A percentile compares a stretch with the other conserved stretches of the same genome.
phyloP scores from a whole-genome alignment of 1,140 invertebrate species.

The Drosophila takahashii region DNA sequence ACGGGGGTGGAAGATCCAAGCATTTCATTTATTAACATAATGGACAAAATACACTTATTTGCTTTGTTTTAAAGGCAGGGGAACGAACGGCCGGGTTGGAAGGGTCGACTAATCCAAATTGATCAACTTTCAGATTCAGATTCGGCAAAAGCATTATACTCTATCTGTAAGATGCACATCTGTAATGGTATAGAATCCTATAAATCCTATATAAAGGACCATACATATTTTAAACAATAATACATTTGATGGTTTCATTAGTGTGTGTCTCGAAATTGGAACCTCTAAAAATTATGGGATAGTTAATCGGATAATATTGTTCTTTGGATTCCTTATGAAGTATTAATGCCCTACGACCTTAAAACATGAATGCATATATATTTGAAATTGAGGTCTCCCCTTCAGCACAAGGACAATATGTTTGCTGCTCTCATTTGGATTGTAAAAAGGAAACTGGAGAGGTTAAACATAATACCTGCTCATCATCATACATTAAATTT shows the following conservation, averaged over 20 bases:
- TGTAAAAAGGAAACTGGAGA: background rate
- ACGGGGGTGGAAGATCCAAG: conserved; percentile 10
- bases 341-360: background rate
- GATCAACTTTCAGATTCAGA: conserved; percentile 22
- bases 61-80: conserved; percentile 46
- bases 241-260: conserved; percentile 32
- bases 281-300: background rate
- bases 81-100: background rate
- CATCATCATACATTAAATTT: background rate
- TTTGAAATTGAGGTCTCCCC: too few species aligned
- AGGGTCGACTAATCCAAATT: conserved; percentile 30
- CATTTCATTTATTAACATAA: conserved; percentile 51
- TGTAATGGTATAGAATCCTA: conserved; percentile 49
- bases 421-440: background rate
- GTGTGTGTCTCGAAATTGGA: background rate
- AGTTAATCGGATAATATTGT: too few species aligned
- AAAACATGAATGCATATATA: background rate
- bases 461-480: background rate
- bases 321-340: background rate
- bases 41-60: conserved; percentile 43
- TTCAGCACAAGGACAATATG: background rate
- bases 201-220: conserved; percentile 38
- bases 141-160: conserved; percentile 22
- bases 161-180: conserved; percentile 34
- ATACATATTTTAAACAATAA: conserved; percentile 38